These are phyloP conservation scores for Drosophila pallidifrons DNA, from an alignment of 1,140 invertebrate genomes.

Conservation along the genomic window DNA sequence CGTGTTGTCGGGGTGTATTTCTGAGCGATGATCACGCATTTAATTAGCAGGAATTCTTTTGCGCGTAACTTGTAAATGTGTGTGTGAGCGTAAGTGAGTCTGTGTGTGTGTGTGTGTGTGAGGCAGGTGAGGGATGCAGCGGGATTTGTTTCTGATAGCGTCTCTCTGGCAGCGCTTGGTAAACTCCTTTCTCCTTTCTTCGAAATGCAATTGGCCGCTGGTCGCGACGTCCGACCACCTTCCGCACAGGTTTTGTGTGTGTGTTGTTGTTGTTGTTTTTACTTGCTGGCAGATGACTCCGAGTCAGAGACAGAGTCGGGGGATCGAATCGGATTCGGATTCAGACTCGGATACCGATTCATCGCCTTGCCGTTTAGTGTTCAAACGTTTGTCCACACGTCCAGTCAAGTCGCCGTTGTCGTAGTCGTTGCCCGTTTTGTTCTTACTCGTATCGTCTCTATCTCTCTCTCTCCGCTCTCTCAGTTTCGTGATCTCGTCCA, in stretches of 20 bases:
- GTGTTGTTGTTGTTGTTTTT: not conserved
- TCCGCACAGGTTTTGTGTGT: slow-evolving; percentile 35
- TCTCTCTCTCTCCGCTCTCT: not conserved
- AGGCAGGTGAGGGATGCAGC: not conserved
- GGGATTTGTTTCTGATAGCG: not conserved
- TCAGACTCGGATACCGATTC: slow-evolving; percentile 33
- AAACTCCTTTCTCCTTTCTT: slow-evolving; percentile 75
- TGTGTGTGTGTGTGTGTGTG: slow-evolving; percentile 18
- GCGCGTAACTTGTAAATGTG: slow-evolving; percentile 1
- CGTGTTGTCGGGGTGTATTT: slow-evolving; percentile 54
- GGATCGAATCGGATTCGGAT: slow-evolving; percentile 15
- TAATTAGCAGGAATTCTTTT: slow-evolving; percentile 76
- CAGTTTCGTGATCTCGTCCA: slow-evolving; percentile 6
- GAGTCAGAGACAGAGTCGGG: slow-evolving; percentile 3
- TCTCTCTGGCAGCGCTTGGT: slow-evolving; percentile 22
- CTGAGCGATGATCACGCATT: slow-evolving; percentile 76
- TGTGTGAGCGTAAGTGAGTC: slow-evolving; percentile 1
- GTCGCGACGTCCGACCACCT: slow-evolving; percentile 20
- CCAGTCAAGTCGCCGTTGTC: slow-evolving; percentile 53
- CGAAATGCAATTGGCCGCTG: slow-evolving; percentile 52
- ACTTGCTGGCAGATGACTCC: slow-evolving; percentile 35
- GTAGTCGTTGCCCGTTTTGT: slow-evolving; percentile 41
- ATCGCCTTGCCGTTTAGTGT: slow-evolving; percentile 73
- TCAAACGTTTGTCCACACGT: slow-evolving; percentile 80
- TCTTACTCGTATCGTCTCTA: slow-evolving; percentile 6